Base-by-base conservation (phyloP, 2,888 invertebrate species). In the Dorcus parallelipipedus region DNA sequence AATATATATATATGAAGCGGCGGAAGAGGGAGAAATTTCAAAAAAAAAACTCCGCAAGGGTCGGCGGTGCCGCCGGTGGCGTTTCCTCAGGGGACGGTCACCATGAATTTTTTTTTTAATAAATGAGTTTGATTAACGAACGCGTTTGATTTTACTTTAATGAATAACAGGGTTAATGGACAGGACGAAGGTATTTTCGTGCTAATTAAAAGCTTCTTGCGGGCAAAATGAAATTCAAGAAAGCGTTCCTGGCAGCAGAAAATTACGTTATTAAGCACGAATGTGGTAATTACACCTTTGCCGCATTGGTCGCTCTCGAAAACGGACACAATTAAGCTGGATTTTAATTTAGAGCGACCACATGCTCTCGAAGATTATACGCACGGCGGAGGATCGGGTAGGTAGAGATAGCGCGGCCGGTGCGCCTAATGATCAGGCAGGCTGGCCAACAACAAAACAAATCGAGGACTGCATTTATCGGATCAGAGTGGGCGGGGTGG, bases 391-490 rank as follows among this genome's bases (percentile, higher is more conserved):
- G 47, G 40, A 26, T 38, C 42, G 50, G 49, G 56, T 56, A 56
- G 48, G 55, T 58, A 63, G 64, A 60, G 65, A 64, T 65, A 64
- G 60, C 62, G 60, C 48, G 52, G 55, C 59, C 56, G 61, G 69
- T 72, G 69, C 70, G 67, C 72, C 72, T 74, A 73, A 73, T 74
- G 72, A 68, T 67, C 66, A 64, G 64, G 56, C 61, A 59, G 54
- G 62, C 60, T 60, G 61, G 56, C 58, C 62, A 53, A 59, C 71
- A 73, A 72, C 72, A 71, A 74, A 70, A 75, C 72, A 72, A 73
- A 73, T 69, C 73, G 71, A 73, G 71, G 69, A 71, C 69, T 71
- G 74, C 74, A 75, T 75, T 76, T 76, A 76, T 76, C 76, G 76
- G 73, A 75, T 74, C 74, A 71, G 69, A 73, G 74, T 75, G 69